phyloP scores from a whole-genome alignment of 2,113 vertebrate species.

The Canis aureus region DNA sequence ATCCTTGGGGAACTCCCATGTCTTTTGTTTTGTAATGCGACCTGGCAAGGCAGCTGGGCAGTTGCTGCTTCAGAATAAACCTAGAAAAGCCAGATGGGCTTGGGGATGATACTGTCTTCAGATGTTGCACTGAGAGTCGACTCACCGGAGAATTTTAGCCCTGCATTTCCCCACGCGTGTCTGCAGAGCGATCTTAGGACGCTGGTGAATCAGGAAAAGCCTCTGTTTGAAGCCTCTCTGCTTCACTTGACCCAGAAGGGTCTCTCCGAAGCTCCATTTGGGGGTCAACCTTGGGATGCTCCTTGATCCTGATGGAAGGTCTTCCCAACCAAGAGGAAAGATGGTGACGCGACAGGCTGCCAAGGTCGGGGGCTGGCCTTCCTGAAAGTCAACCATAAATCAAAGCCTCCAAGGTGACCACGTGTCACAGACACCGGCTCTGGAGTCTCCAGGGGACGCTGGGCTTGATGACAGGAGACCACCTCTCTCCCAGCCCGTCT shows the following conservation, averaged over 20 bases:
- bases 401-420: slow-evolving; percentile 66
- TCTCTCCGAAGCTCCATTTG: neutral
- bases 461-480: slow-evolving; percentile 42
- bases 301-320: neutral
- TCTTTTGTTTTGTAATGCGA: slow-evolving; percentile 23
- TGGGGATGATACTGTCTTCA: neutral
- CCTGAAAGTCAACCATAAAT: slow-evolving; percentile 73
- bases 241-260: neutral
- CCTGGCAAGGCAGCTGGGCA: neutral
- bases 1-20: neutral
- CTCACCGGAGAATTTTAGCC: neutral
- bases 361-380: slow-evolving; percentile 52
- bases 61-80: neutral
- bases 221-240: neutral
- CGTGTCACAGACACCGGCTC: slow-evolving; percentile 25
- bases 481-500: slow-evolving; percentile 67
- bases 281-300: neutral
- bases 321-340: slow-evolving; percentile 3
- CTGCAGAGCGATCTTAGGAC: neutral
- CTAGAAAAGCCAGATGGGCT: neutral
- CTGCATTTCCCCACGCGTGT: neutral
- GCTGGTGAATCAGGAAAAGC: neutral
- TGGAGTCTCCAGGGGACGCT: neutral
- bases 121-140: neutral
- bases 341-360: neutral